A percentile compares a stretch with the other conserved stretches of the same genome.
Conservation (phyloP, 2,797 vertebrate genomes). For the Perodicticus potto region DNA sequence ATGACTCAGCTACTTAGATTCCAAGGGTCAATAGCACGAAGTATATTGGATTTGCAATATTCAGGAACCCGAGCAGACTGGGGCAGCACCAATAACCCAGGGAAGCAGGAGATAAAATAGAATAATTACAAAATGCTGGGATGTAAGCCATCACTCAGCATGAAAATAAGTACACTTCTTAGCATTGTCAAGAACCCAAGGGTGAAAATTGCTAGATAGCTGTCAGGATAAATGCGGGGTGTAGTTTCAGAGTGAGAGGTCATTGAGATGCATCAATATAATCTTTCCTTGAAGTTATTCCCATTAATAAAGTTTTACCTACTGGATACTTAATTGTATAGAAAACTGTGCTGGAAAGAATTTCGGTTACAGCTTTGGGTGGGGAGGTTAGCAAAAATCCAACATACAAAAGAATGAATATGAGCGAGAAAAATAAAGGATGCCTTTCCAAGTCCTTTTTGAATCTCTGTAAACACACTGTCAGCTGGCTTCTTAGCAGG, state of each 20-base stretch:
- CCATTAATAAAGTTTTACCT: slow-evolving; percentile 48
- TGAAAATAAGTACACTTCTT: slow-evolving; percentile 63
- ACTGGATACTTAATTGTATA: slow-evolving; percentile 56
- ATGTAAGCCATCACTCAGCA: slow-evolving; percentile 66
- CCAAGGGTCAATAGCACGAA: not conserved
- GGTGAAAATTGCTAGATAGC: slow-evolving; percentile 37
- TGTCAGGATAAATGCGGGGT: not conserved
- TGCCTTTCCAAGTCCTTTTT: not conserved
- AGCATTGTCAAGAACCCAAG: slow-evolving; percentile 63
- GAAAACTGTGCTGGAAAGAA: not conserved
- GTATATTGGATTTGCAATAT: not conserved
- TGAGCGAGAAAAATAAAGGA: slow-evolving; percentile 27
- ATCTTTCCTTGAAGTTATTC: slow-evolving; percentile 56
- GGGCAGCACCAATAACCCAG: not conserved
- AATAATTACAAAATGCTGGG: slow-evolving; percentile 74
- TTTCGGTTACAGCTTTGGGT: not conserved
- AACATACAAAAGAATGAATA: slow-evolving; percentile 47
- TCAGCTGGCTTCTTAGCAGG: slow-evolving; percentile 7
- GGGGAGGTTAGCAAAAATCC: slow-evolving; percentile 26
- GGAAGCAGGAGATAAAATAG: slow-evolving; percentile 59
- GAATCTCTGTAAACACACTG: slow-evolving; percentile 31
- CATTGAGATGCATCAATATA: not conserved
- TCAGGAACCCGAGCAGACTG: not conserved
- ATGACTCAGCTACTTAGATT: slow-evolving; percentile 17
- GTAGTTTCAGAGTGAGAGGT: not conserved